Base-by-base conservation (phyloP, 1,140 invertebrate genomes). In the Carposina sasakii region DNA sequence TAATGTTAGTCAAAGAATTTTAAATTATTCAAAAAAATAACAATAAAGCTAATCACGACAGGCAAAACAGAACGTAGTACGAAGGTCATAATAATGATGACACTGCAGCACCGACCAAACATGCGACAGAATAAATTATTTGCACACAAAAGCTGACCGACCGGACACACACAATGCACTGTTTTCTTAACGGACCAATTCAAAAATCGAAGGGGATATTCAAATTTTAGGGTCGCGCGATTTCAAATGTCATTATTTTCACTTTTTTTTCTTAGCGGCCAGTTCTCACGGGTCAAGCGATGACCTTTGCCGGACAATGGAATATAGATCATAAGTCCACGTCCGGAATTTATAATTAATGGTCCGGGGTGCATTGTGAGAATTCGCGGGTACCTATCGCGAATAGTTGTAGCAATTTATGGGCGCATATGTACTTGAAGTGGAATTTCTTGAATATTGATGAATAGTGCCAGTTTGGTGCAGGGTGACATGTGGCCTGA, bases 321-420 rank as follows among this genome's bases (percentile, higher is more conserved):
- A 30, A 48, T 44, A 61, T 67, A 71, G 64, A 76, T 71, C 67
- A 71, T 71, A 63, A 65, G 60, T 39, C 48, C 60, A 63, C 65
- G 71, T 67, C 45, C 63, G 69, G 65, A 69, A 79, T 73, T 81
- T 76, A 77, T 83, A 83, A 83, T 81, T 83, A 78, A 83, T 78
- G 78, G 61, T 52, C 58, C 41, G 23, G 47, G 42, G 58, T 58
- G 47, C 37, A 64, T 74, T 78, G 72, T 76, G 57, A 56, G 63
- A 64, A 73, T 69, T 70, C 76, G 77, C 76, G 74, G 68, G 69
- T 76, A 76, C 72, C n/a, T 71, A 42, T 61, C 52, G 71, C 61
- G 65, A 54, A 66, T 61, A 62, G 67, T 72, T 68, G 57, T 56
- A 36, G 60, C 73, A 61, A 70, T 71, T 71, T 77, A 74, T 75